Conservation (phyloP, 2,888 invertebrate species). For the Cybosia mesomella region DNA sequence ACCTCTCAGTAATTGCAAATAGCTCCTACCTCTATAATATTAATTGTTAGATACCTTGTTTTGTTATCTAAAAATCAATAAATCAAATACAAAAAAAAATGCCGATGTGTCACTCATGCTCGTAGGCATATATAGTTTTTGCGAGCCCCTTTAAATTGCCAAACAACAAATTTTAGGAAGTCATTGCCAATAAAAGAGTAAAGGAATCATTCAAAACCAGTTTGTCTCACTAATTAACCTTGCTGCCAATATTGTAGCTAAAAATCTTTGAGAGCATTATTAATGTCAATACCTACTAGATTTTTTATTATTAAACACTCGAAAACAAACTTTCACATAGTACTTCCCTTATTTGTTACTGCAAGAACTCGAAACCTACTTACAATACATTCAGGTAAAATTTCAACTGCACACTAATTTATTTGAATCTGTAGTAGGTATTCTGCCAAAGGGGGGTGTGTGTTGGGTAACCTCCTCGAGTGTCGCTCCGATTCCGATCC, state of each 20-base stretch:
- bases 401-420: slow-evolving; percentile 16
- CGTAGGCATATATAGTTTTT: neutral
- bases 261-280: neutral
- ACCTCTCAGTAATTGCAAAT: neutral
- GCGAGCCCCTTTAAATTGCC: neutral
- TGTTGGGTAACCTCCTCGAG: too few relatives aligned
- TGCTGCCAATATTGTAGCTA: neutral
- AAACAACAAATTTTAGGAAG: neutral
- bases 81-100: neutral
- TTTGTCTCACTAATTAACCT: neutral
- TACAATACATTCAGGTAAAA: slow-evolving; percentile 26
- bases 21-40: neutral
- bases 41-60: neutral
- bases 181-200: neutral
- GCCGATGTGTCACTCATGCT: neutral
- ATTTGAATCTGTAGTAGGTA: neutral
- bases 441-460: too few relatives aligned
- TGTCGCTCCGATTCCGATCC: too few relatives aligned
- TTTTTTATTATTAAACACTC: neutral
- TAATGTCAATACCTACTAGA: neutral
- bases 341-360: slow-evolving; percentile 66
- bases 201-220: slow-evolving; percentile 2
- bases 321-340: slow-evolving; percentile 70
- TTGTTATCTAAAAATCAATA: neutral
- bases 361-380: slow-evolving; percentile 61